These are phyloP conservation scores for Eptesicus fuscus DNA, from an alignment of 2,113 vertebrate genomes.

Conservation along the genomic window DNA sequence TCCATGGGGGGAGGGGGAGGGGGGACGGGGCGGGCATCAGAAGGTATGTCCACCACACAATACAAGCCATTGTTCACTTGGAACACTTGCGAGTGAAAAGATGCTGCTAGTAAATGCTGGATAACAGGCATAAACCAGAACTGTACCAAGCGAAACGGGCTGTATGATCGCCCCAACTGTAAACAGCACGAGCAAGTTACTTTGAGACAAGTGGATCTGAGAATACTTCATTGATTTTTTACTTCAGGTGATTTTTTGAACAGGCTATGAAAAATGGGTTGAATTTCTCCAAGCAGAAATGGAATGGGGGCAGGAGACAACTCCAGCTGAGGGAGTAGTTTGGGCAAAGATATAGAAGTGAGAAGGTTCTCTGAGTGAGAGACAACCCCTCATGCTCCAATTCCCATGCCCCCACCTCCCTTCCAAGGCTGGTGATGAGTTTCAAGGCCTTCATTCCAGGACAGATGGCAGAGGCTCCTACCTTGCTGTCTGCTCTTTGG, in stretches of 20 bases:
- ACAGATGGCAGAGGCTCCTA: neutral
- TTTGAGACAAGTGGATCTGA: neutral
- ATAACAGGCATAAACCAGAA: neutral
- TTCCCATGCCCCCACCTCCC: too few species aligned
- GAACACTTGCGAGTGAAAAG: neutral
- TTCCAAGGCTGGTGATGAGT: neutral
- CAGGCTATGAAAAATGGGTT: neutral
- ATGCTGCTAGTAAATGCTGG: neutral
- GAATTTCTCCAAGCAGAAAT: neutral
- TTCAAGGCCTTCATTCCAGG: neutral
- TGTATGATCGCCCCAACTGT: neutral
- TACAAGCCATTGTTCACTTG: neutral
- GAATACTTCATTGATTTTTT: neutral
- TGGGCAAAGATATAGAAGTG: neutral
- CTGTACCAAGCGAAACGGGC: neutral
- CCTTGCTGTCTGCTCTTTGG: neutral
- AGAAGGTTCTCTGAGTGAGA: neutral
- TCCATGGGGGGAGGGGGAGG: neutral
- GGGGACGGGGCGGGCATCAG: neutral
- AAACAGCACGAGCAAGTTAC: neutral
- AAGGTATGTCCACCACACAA: neutral
- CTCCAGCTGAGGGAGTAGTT: neutral
- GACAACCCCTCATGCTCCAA: neutral
- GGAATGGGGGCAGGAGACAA: neutral
- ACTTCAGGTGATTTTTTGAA: neutral